These are phyloP conservation scores for Threskiornis aethiopicus DNA, from an alignment of 2,797 vertebrate genomes.

Conservation along the genomic window DNA sequence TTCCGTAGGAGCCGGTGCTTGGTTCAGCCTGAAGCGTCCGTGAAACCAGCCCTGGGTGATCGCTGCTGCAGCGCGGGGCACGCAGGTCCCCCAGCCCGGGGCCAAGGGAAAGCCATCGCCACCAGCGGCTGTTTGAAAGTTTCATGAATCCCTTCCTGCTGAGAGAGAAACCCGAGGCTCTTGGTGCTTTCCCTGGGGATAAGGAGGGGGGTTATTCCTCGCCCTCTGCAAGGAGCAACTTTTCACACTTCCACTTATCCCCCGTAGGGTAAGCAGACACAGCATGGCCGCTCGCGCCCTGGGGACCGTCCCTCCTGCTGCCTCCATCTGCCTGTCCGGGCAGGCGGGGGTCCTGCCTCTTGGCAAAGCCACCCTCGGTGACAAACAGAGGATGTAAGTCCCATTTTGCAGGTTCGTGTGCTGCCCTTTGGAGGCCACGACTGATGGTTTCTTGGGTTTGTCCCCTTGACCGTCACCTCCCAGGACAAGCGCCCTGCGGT, in stretches of 20 bases:
- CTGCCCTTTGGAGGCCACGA: neutral
- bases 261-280: accelerated
- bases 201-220: neutral
- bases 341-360: neutral
- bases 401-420: accelerated
- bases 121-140: neutral
- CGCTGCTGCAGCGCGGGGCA: neutral
- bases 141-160: neutral
- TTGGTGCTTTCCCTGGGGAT: neutral
- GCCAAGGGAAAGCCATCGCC: neutral
- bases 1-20: neutral
- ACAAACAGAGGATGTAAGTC: neutral
- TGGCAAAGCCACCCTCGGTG: neutral
- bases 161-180: accelerated
- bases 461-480: neutral
- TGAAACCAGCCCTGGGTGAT: neutral
- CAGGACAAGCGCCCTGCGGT: neutral
- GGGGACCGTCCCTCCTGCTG: neutral
- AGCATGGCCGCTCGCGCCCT: neutral
- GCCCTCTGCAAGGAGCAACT: neutral
- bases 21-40: accelerated
- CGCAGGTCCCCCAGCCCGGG: neutral
- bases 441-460: neutral
- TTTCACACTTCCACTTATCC: neutral
- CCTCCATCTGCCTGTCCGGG: neutral